These are phyloP conservation scores for Sitobion miscanthi DNA, from an alignment of 1,140 invertebrate genomes.

Conservation along the genomic window DNA sequence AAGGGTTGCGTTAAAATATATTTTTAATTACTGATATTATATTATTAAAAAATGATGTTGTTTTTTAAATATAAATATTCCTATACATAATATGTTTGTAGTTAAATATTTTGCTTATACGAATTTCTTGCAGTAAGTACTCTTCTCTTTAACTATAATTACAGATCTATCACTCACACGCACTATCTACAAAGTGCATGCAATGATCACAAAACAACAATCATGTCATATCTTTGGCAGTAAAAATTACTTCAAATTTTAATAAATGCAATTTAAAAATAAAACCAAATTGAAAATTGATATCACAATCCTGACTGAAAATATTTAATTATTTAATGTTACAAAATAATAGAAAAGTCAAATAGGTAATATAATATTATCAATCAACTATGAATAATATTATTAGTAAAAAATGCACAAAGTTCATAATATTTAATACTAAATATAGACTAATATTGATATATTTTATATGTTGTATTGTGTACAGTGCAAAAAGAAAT, in stretches of 20 bases:
- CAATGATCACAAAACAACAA: neutral
- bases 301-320: neutral
- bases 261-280: neutral
- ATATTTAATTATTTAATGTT: too few relatives aligned
- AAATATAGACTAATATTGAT: neutral
- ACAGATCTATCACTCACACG: neutral
- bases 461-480: neutral
- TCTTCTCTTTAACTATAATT: neutral
- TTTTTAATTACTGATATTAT: constrained; percentile 2
- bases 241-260: neutral
- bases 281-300: neutral
- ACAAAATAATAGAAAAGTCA: too few relatives aligned
- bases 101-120: neutral
- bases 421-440: neutral
- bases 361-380: too few relatives aligned
- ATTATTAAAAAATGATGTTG: neutral
- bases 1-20: neutral
- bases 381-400: too few relatives aligned
- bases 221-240: neutral
- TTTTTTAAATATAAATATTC: neutral
- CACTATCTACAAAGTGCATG: neutral
- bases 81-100: neutral
- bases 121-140: neutral
- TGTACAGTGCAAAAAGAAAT: neutral
- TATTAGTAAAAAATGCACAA: too few relatives aligned